Evolutionary conservation across 2,888 invertebrate genomes (phyloP), one percentile per base, ranked within the genome.

Genomic region (Labia minor): DNA sequence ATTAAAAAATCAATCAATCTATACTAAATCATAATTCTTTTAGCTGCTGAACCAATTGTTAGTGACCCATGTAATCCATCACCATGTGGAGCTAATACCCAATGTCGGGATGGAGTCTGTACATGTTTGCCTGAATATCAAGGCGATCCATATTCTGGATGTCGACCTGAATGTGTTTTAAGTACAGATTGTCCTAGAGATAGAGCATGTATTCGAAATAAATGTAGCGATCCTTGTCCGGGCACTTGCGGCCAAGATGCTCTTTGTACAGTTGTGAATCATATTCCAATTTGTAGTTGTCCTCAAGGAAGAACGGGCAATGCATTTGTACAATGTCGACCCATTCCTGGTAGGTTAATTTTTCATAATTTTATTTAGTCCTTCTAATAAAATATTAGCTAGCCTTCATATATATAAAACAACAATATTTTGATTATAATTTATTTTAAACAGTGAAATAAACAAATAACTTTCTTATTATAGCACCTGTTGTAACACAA

Each of bases 151-250:
- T 86, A 85, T 73, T 76, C 81, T 26, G 86, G 86, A 19, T 90
- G 90, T 73, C 83, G 87, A 70, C 90, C 90, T 1, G 90, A 91
- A 79, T 91, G 91, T 75, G 81, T 89, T 19, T 81, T 86, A 18
- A 91, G 87, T 75, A 84, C 83, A 66, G 90, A 90, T 71, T 90
- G 90, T 75, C 74, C 84, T 0, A 73, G 80, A 68, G 80, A 87
- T 71, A 85, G 81, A 73, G 86, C 90, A 65, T 93, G 92, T 74
- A 81, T 86, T 49, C 82, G 82, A 72, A 86, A 86, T 73, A 89
- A 88, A 77, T 91, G 91, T 74, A 75, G 79, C 4, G 86, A 90
- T 75, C 90, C 90, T 16, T 90, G 90, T 73, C 78, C 79, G 0
- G 84, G 85, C 63, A 81, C 83, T 1, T 87, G 87, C 72, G 86